Base-by-base conservation (phyloP, 2,888 invertebrate species). In the Sinopyrophorus schimmeli region DNA sequence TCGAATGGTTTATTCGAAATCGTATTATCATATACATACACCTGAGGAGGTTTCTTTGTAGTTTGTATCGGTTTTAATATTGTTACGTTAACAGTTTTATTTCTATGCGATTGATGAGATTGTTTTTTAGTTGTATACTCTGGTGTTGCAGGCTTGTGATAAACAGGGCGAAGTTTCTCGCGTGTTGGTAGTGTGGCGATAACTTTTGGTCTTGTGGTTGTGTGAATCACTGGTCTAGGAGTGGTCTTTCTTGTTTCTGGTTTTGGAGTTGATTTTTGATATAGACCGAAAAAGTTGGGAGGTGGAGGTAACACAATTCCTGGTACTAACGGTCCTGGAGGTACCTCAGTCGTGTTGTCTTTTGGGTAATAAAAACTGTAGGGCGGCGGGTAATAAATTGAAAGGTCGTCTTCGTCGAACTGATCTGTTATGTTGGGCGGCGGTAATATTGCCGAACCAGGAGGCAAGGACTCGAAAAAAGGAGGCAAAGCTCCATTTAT, bases 361-460 rank as follows among this genome's bases (percentile, higher is more conserved):
- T 88, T 88, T 68, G 80, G 82, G 69, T 81, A 84, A 73, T 87
- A 91, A 59, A 87, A 86, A 77, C 89, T 91, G 77, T 92, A 92
- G 7, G 91, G 90, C 67, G 92, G 92, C 65, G 92, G 92, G 79
- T 92, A 91, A 68, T 91, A 92, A 42, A 92, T 84, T 60, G 91
- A 89, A 65, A 91, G 91, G 79, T 92, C 92, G 76, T 92, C 92
- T 76, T 89, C 90, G 78, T 91, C 90, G 76, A 87, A 84, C 60
- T 84, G 82, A 68, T 88, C 88, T 53, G 86, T 81, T 24, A 59
- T 63, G 51, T 69, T 69, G 48, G 63, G 66, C 55, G 74, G 74
- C 14, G 75, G 74, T 9, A 79, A 72, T 26, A 79, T 74, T 3
- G 76, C 78, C 1, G 79, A 77, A 65, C 84, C 84, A 58, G 86